Base-by-base conservation (phyloP, 2,888 invertebrate genomes). In the Limenitis arthemis region DNA sequence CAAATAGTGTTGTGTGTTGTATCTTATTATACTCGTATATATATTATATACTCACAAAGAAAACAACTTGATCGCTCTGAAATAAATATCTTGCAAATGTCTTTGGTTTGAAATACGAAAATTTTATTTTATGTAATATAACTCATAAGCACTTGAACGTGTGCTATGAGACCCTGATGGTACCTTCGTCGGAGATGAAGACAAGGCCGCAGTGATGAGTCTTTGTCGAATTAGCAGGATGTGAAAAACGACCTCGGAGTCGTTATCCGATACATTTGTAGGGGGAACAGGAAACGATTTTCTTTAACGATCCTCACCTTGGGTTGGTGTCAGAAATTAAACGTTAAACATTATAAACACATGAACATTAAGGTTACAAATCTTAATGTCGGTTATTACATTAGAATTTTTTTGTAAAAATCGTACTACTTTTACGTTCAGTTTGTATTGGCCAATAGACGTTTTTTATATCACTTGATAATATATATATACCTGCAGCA, bases 191-290 rank as follows among this genome's bases (percentile, higher is more conserved):
- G 49, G 43, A 61, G 62, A 56, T 52, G 62, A 56, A 60, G 56
- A 52, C 70, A 67, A 73, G 71, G 73, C 63, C 67, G 52, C 49
- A 56, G 54, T 60, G 59, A 65, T 65, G 67, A 64, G 66, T 72
- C 69, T 74, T 76, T 77, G 75, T 79, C 69, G 61, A 71, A 67
- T 70, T 71, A 72, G 71, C 74, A 77, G 77, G 77, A 79, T 78
- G 67, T 73, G 69, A 71, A 70, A 67, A 71, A 62, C 65, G 65
- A 65, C 67, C 79, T 81, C 70, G 71, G 34, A 43, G 39, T 41
- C 64, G 67, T 73, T 73, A 77, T 70, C 72, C 72, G 66, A 76
- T 71, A 69, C 62, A 66, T 74, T 66, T 68, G 68, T 61, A 67
- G 63, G 69, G n/a, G 63, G 47, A 49, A 47, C 66, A 74, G 77